Conservation (phyloP, 2,888 invertebrate genomes). For the Dysmachus trigonus region DNA sequence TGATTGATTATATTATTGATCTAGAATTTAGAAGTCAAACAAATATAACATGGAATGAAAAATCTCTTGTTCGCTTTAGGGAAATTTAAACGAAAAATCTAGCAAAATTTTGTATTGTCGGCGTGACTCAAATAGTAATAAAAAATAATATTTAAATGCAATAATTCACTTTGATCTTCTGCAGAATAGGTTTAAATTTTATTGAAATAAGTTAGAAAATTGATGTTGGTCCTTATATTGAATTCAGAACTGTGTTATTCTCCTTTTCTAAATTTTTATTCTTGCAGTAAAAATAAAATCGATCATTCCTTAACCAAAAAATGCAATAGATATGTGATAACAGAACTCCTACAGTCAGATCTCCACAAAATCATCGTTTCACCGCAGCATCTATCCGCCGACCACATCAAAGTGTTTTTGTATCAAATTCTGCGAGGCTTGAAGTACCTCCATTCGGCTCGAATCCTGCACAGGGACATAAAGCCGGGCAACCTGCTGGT, state of each 20-base stretch:
- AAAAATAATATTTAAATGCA: too few relatives aligned
- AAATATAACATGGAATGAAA: too few relatives aligned
- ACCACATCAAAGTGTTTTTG: slow-evolving; percentile 99
- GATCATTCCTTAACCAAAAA: slow-evolving; percentile 40
- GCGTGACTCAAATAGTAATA: too few relatives aligned
- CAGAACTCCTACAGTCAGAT: slow-evolving; percentile 99
- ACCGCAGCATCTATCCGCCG: slow-evolving; percentile 97
- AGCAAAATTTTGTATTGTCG: too few relatives aligned
- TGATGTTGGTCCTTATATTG: background rate
- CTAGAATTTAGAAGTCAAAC: too few relatives aligned
- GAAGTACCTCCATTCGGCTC: slow-evolving; percentile 98
- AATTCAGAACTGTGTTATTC: background rate
- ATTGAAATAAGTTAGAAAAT: background rate
- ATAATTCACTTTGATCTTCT: too few relatives aligned
- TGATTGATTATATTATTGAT: too few relatives aligned
- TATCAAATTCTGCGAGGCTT: slow-evolving; percentile 99
- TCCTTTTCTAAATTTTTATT: background rate
- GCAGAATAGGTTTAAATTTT: too few relatives aligned
- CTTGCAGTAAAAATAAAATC: background rate
- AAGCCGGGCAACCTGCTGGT: slow-evolving; percentile 99
- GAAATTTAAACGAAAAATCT: too few relatives aligned
- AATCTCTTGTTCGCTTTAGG: too few relatives aligned
- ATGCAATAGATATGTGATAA: slow-evolving; percentile 91
- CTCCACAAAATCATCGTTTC: slow-evolving; percentile 99
- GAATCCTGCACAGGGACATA: slow-evolving; percentile 98